These are phyloP conservation scores for Schizotus pectinicornis DNA, from an alignment of 2,888 invertebrate species.

Conservation along the genomic window DNA sequence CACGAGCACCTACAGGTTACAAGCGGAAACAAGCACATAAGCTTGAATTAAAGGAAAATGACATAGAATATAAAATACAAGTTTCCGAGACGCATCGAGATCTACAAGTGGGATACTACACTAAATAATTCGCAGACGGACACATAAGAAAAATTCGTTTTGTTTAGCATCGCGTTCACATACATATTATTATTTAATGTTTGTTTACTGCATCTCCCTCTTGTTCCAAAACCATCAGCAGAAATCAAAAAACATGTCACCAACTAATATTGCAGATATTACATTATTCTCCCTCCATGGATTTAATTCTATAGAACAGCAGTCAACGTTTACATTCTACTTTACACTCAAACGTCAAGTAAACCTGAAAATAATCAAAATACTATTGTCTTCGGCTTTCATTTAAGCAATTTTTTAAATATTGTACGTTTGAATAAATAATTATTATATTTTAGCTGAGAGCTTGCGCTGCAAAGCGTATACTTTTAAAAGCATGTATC, in stretches of 20 bases:
- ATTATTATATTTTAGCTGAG: no score
- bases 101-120: slow-evolving; percentile 18
- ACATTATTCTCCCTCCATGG: slow-evolving; percentile 9
- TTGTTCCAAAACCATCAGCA: slow-evolving; percentile 4
- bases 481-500: slow-evolving; percentile 22
- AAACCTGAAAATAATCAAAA: slow-evolving; percentile 1
- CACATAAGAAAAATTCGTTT: slow-evolving; percentile 25
- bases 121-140: slow-evolving; percentile 23
- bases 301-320: slow-evolving; percentile 13
- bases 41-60: slow-evolving; percentile 26
- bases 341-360: background rate
- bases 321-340: slow-evolving; percentile 1
- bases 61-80: slow-evolving; percentile 26
- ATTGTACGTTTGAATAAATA: no score
- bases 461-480: background rate
- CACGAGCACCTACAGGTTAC: slow-evolving; percentile 20
- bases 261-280: slow-evolving; percentile 3
- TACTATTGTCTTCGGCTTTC: no score
- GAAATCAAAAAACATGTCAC: slow-evolving; percentile 12
- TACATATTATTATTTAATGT: slow-evolving; percentile 14
- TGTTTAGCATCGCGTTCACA: slow-evolving; percentile 13
- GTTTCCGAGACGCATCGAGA: slow-evolving; percentile 21
- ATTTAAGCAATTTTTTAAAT: background rate
- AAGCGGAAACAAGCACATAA: slow-evolving; percentile 18
- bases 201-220: slow-evolving; percentile 12